These are phyloP conservation scores for Leptopilina boulardi DNA, from an alignment of 1,140 invertebrate species.

Conservation along the genomic window DNA sequence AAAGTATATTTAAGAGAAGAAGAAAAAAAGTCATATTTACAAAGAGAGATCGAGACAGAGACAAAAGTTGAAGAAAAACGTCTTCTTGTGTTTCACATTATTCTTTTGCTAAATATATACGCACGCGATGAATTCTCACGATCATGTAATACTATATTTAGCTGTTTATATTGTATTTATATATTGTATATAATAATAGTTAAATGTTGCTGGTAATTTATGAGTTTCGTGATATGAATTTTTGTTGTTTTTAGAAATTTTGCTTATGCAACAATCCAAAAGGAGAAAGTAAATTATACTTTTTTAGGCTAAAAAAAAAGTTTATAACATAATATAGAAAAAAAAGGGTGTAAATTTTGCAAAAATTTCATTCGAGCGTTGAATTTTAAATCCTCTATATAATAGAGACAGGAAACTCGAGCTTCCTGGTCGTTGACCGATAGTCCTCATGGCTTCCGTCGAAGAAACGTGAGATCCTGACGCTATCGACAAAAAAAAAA, in stretches of 20 bases:
- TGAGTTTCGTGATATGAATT: slow-evolving; percentile 21
- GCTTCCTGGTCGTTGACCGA: slow-evolving; percentile 33
- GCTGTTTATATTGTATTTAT: neutral
- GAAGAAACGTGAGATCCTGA: slow-evolving; percentile 28
- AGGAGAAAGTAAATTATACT: slow-evolving; percentile 18
- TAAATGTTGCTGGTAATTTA: neutral
- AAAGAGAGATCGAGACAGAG: no score
- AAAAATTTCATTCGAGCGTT: neutral
- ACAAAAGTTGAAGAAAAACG: neutral
- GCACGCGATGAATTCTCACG: slow-evolving; percentile 20
- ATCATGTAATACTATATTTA: slow-evolving; percentile 21
- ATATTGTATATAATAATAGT: no score
- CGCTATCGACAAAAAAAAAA: no score
- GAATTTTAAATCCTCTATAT: slow-evolving; percentile 17
- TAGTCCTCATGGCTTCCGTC: slow-evolving; percentile 26
- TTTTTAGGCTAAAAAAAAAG: neutral
- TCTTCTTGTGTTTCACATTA: neutral
- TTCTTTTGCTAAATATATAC: slow-evolving; percentile 21
- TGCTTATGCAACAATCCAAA: neutral
- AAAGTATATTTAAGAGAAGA: no score
- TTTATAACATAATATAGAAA: neutral
- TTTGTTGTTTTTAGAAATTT: neutral
- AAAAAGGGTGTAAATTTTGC: neutral
- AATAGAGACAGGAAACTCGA: slow-evolving; percentile 28
- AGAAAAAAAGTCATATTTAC: neutral